Base-by-base conservation (phyloP, 2,113 vertebrate species). In the Echinops telfairi region DNA sequence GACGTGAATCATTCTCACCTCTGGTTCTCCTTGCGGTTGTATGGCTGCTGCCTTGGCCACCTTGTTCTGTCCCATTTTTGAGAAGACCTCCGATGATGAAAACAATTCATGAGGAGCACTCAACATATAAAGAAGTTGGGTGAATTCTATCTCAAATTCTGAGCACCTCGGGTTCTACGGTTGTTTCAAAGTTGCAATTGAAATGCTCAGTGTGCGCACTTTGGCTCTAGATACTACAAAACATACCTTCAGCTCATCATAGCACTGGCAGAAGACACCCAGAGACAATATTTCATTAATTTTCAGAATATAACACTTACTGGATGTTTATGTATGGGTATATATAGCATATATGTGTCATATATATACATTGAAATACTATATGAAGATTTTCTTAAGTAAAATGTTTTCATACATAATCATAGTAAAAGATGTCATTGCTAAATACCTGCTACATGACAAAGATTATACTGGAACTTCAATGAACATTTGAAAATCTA, bases 1-100 rank as follows among this genome's bases (percentile, higher is more conserved):
- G 27, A 8, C 16, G 47, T 14, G 15, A 62, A 33, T 23, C 1
- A 23, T 84, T 86, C 31, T 75, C 29, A 27, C 15, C 29, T 43
- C 4, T 79, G 22, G 0, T 75, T 92, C 85, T 27, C 25, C 17
- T 23, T 86, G 29, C 27, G 73, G 40, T 20, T 43, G 0, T 25
- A 36, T n/a, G 0, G 43, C 19, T 64, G 0, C 3, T 27, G 6
- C 3, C 11, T 83, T 27, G 57, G 3, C 0, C 3, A 9, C 5
- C 68, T 78, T 93, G 12, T 5, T 78, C n/a, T 71, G 6, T 78
- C 17, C 86, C 27, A 79, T 36, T 27, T 31, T 60, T 0, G 20
- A 62, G 29, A 1, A 87, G 12, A 2, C 10, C 64, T 80, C 36
- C 78, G n/a, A 58, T 58, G 11, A 71, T 31, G 60, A 89, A 89